A percentile compares a stretch with the other conserved stretches of the same genome.
These are phyloP conservation scores for Tridacna gigas DNA, from an alignment of 2,888 invertebrate species.

Conservation along the genomic window DNA sequence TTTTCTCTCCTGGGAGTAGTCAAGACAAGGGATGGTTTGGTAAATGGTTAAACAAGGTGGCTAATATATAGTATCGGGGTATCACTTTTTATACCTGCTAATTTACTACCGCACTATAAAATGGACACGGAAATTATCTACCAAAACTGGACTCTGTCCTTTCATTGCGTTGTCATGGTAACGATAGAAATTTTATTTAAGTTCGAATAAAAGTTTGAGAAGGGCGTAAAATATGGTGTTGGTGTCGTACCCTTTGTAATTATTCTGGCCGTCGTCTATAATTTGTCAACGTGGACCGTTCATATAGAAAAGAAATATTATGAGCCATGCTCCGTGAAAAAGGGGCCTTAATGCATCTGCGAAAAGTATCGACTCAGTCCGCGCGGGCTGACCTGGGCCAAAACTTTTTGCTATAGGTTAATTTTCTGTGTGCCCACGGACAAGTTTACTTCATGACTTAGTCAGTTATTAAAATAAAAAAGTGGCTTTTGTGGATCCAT, in stretches of 20 bases:
- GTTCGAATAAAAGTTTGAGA: neutral
- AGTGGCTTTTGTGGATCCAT: no score
- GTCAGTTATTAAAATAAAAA: no score
- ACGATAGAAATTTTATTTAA: constrained; percentile 8
- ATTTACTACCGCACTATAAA: neutral
- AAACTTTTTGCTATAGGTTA: no score
- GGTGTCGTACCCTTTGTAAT: neutral
- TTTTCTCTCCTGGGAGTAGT: no score
- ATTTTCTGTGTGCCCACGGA: no score
- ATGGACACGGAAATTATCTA: constrained; percentile 1
- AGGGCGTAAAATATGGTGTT: neutral
- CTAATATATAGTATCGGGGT: constrained; percentile 5
- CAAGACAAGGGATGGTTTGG: no score
- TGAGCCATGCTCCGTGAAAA: no score
- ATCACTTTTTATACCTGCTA: constrained; percentile 10
- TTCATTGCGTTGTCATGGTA: constrained; percentile 11
- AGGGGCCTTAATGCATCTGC: no score
- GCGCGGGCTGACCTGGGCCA: no score
- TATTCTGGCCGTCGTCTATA: neutral
- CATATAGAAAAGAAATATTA: neutral
- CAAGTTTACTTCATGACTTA: no score
- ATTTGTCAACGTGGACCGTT: neutral
- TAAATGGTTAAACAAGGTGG: no score
- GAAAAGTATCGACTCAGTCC: no score
- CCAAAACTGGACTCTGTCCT: neutral